Evolutionary conservation across 2,888 invertebrate genomes (phyloP).

Genomic region (Meteorus colon): DNA sequence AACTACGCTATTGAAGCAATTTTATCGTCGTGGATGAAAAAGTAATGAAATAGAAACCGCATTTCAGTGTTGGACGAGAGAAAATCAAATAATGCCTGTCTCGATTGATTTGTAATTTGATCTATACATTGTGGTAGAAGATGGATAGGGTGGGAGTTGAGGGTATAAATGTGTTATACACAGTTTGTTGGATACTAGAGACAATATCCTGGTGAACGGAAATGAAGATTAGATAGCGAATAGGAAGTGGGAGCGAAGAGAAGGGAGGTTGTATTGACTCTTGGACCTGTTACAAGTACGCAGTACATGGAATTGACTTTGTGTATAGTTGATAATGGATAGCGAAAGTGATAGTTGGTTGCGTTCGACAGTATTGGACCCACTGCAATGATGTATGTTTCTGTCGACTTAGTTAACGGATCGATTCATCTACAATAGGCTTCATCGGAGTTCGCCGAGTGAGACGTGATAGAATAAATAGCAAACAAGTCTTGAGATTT

Average conservation of each 20-base stretch:
- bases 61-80: neutral
- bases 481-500: slow-evolving; percentile 12
- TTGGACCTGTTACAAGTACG: neutral
- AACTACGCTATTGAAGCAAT: neutral
- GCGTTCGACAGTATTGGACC: neutral
- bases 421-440: slow-evolving; percentile 1
- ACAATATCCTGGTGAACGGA: slow-evolving; percentile 4
- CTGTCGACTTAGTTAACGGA: neutral
- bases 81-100: neutral
- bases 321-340: neutral
- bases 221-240: neutral
- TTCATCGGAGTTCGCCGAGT: neutral
- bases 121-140: neutral
- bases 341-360: neutral
- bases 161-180: neutral
- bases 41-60: neutral
- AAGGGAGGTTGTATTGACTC: neutral
- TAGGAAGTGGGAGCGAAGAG: neutral
- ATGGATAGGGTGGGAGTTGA: neutral
- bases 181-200: slow-evolving; percentile 2
- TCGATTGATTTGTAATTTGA: slow-evolving; percentile 7
- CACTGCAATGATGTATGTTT: neutral
- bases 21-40: neutral
- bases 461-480: neutral
- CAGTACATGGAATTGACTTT: neutral